Evolutionary conservation across 2,888 invertebrate species (phyloP).

Genomic region (Synanthedon tipuliformis): DNA sequence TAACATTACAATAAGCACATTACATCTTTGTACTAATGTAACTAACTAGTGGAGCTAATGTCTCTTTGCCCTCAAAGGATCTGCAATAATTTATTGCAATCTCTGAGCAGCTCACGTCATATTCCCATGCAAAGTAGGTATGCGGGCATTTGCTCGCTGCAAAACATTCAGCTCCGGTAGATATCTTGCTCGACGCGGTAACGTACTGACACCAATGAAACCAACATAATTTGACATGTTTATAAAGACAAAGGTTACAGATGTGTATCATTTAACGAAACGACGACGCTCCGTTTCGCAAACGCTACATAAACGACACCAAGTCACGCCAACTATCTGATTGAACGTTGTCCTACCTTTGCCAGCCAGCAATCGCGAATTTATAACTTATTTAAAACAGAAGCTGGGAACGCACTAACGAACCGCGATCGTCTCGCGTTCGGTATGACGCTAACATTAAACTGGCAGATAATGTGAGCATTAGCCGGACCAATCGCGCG

Average conservation of each 20-base stretch:
- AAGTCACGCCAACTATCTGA: conserved; percentile 69
- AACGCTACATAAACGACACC: conserved; percentile 58
- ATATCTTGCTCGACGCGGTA: conserved; percentile 5
- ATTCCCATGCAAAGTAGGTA: conserved; percentile 17
- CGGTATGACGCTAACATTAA: conserved; percentile 58
- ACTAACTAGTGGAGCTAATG: background rate
- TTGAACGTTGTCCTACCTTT: conserved; percentile 48
- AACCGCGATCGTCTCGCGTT: conserved; percentile 51
- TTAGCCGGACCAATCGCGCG: conserved; percentile 57
- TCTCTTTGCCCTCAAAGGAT: background rate
- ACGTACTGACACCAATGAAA: background rate
- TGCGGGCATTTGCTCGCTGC: conserved; percentile 36
- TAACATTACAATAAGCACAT: too few species aligned
- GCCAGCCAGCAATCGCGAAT: conserved; percentile 49
- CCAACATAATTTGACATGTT: conserved; percentile 46
- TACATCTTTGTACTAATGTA: too few species aligned
- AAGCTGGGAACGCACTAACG: conserved; percentile 59
- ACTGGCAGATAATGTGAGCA: conserved; percentile 47
- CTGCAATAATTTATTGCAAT: background rate
- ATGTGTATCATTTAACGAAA: conserved; percentile 68
- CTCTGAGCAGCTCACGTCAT: background rate
- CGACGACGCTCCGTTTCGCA: conserved; percentile 51
- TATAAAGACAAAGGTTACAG: conserved; percentile 64
- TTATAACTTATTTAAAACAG: conserved; percentile 68
- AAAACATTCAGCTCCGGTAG: conserved; percentile 32